Evolutionary conservation across 2,888 invertebrate species (phyloP), one percentile per base, ranked within the genome.

Genomic region (Drosophila rellima): DNA sequence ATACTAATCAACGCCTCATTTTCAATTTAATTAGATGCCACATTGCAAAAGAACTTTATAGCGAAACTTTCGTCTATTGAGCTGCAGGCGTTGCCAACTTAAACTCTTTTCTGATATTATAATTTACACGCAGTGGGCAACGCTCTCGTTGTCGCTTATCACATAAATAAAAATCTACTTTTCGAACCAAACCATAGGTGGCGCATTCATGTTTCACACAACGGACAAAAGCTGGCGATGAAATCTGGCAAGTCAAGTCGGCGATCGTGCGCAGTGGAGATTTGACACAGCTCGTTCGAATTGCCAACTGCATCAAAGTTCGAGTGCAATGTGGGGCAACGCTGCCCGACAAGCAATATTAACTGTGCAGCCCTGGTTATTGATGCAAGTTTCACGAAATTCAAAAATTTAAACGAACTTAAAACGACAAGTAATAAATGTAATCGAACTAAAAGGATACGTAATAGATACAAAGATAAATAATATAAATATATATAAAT

Each of bases 181-280:
- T 6, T n/a, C n/a, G 1, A 7, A 35, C n/a, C 7, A 35, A 3
- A 35, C n/a, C 35, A 35, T 35, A 35, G 35, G 35, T 35, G 35
- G 35, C 35, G 35, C 13, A 6, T 35, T n/a, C 0, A 13, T 13
- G 33, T 33, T 13, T 1, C 33, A 3, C 33, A 33, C 26, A 33
- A 33, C 33, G 6, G 33, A 33, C 33, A 13, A 33, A 0, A 33
- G 33, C 2, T 33, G 33, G 33, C 33, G 33, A 13, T 5, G 35
- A n/a, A n/a, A n/a, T n/a, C n/a, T n/a, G n/a, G n/a, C n/a, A n/a
- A 35, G 6, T n/a, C 5, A 0, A 6, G 26, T 26, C 13, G 17
- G 8, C 37, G 73, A 73, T 73, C 80, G 63, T 54, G 63, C 37
- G 33, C 52, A 50, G 10, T 47, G 42, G 20, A 13, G 17, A 33